Evolutionary conservation across 1,140 invertebrate species (phyloP).

Genomic region (Papilio dardanus): DNA sequence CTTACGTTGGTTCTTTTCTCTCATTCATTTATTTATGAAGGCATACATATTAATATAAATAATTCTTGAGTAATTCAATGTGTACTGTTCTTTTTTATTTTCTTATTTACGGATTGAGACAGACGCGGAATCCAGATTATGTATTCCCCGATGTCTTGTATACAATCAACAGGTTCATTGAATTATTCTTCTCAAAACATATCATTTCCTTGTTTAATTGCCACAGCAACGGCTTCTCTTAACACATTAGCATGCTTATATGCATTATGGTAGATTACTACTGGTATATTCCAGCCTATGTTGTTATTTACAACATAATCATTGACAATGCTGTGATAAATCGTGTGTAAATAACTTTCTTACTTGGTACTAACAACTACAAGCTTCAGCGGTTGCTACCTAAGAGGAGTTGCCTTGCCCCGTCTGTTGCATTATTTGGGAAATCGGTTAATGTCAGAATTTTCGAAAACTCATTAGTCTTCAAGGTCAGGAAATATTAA

Average conservation of each 20-base stretch:
- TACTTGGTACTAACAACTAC: neutral
- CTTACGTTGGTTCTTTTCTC: neutral
- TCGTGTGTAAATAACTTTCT: neutral
- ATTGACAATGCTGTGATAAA: neutral
- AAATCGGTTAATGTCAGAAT: neutral
- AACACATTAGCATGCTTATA: neutral
- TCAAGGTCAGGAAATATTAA: neutral
- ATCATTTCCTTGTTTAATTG: conserved; percentile 1
- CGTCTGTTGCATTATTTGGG: neutral
- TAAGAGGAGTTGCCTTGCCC: neutral
- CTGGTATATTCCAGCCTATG: neutral
- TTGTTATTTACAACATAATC: neutral
- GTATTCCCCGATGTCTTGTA: neutral
- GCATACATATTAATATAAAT: neutral
- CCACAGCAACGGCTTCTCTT: neutral
- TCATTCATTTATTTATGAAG: conserved; percentile 15
- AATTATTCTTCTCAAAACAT: conserved; percentile 16
- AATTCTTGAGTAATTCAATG: too few relatives aligned
- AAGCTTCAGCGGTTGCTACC: neutral
- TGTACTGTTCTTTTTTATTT: neutral
- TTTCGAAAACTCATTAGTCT: neutral
- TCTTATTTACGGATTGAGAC: neutral
- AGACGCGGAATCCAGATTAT: neutral
- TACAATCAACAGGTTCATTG: neutral
- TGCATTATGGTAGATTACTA: neutral